Conservation (phyloP, 2,797 vertebrate genomes). For the Hoplostethus atlanticus region DNA sequence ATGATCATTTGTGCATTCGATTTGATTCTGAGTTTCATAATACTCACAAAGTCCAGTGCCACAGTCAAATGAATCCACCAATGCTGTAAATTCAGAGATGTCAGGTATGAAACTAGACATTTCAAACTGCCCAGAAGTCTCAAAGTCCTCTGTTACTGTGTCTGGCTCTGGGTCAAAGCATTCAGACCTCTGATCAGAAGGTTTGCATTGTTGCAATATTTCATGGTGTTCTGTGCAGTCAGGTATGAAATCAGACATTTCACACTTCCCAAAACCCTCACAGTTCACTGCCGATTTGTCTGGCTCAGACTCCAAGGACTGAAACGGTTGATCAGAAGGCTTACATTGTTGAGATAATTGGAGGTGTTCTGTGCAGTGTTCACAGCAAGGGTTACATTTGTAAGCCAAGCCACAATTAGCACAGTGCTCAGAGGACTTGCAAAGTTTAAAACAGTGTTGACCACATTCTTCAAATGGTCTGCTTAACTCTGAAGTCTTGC, state of each 20-base stretch:
- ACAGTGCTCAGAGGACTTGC: conserved; percentile 64
- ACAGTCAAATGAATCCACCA: conserved; percentile 42
- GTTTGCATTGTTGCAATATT: conserved; percentile 49
- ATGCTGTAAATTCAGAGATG: conserved; percentile 33
- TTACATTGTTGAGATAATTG: conserved; percentile 72
- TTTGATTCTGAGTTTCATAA: conserved; percentile 30
- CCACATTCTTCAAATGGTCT: conserved; percentile 64
- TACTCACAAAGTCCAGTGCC: conserved; percentile 49
- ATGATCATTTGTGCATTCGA: conserved; percentile 33
- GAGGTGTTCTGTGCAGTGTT: conserved; percentile 70
- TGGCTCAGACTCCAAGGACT: conserved; percentile 58
- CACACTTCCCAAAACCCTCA: conserved; percentile 51
- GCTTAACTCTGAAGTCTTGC: conserved; percentile 65
- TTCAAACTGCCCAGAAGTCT: conserved; percentile 58
- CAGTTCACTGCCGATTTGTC: conserved; percentile 54
- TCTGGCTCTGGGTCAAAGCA: conserved; percentile 69
- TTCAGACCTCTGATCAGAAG: conserved; percentile 37
- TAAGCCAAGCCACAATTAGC: conserved; percentile 74
- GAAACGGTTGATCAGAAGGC: conserved; percentile 59
- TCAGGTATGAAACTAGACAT: conserved; percentile 17
- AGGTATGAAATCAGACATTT: conserved; percentile 50
- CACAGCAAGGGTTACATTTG: conserved; percentile 63
- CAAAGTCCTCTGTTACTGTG: conserved; percentile 57
- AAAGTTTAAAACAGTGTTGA: conserved; percentile 70
- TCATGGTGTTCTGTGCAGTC: conserved; percentile 27